Evolutionary conservation across 2,797 vertebrate genomes (phyloP).

Genomic region (Periophthalmus magnuspinnatus): DNA sequence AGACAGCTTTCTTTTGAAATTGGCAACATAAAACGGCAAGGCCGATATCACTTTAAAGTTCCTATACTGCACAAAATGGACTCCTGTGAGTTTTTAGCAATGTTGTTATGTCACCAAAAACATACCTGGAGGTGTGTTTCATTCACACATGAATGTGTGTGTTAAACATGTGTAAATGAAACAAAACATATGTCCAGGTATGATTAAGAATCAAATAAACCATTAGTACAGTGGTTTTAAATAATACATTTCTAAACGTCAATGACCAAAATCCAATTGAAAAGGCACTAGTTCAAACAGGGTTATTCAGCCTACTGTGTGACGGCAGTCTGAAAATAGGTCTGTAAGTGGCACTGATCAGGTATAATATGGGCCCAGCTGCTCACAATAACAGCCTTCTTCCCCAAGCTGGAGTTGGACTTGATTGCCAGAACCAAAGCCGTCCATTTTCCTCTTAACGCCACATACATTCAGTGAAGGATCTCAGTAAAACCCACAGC

Average conservation of each 20-base stretch:
- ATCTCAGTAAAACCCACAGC: background rate
- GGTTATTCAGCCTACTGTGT: background rate
- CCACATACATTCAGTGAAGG: conserved; percentile 3
- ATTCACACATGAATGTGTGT: too few relatives aligned
- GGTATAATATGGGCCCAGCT: conserved; percentile 12
- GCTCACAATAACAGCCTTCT: conserved; percentile 8
- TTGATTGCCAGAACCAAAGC: conserved; percentile 4
- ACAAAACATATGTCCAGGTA: too few relatives aligned
- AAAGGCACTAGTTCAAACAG: background rate
- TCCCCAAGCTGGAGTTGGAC: background rate
- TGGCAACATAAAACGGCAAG: background rate
- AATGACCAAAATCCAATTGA: background rate
- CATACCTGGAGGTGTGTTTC: too few relatives aligned
- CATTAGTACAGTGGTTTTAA: background rate
- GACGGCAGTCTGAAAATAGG: conserved; percentile 5
- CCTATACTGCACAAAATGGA: too few relatives aligned
- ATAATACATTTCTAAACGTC: background rate
- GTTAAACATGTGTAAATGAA: too few relatives aligned
- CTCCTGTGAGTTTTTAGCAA: too few relatives aligned
- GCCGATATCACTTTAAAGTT: background rate
- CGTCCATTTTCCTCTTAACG: conserved; percentile 4
- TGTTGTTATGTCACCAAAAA: too few relatives aligned
- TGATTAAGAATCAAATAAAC: background rate
- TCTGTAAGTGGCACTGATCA: conserved; percentile 7
- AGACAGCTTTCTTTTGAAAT: background rate